phyloP scores from a whole-genome alignment of 2,113 vertebrate genomes.

The Psilopsiagon aurifrons region DNA sequence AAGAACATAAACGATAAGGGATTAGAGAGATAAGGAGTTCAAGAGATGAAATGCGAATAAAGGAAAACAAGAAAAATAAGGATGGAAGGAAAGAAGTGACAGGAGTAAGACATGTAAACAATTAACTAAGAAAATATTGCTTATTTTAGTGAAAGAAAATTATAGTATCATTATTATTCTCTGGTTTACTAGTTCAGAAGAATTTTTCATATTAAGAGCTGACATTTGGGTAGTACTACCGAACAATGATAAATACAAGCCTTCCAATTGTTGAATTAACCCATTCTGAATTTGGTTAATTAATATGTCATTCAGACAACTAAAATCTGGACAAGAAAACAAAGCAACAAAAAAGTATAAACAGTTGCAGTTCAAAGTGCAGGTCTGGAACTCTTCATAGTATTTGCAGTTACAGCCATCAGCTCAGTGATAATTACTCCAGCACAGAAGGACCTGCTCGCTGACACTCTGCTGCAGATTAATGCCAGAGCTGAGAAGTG shows the following conservation, averaged over 20 bases:
- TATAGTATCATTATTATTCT: slow-evolving; percentile 55
- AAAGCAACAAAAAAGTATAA: slow-evolving; percentile 2
- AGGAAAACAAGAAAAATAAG: slow-evolving; percentile 69
- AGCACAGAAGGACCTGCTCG: neutral
- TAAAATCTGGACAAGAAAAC: neutral
- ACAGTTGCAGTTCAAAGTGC: neutral
- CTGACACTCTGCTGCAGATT: neutral
- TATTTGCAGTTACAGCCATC: slow-evolving; percentile 12
- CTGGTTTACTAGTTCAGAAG: slow-evolving; percentile 53
- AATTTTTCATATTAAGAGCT: slow-evolving; percentile 50
- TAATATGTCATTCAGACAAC: neutral
- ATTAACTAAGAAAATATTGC: slow-evolving; percentile 56
- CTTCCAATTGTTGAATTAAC: slow-evolving; percentile 43
- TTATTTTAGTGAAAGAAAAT: slow-evolving; percentile 60
- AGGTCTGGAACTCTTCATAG: neutral
- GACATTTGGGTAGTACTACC: slow-evolving; percentile 35
- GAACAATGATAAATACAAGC: slow-evolving; percentile 47
- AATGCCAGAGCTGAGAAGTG: neutral
- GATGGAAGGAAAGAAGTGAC: slow-evolving; percentile 48
- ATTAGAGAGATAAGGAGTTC: slow-evolving; percentile 67
- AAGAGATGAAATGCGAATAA: slow-evolving; percentile 63
- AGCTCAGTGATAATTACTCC: neutral
- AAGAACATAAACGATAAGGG: slow-evolving; percentile 66
- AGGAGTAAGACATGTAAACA: slow-evolving; percentile 63
- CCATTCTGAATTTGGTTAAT: slow-evolving; percentile 26